These are phyloP conservation scores for Shargacucullia verbasci DNA, from an alignment of 2,888 invertebrate genomes.

Conservation along the genomic window DNA sequence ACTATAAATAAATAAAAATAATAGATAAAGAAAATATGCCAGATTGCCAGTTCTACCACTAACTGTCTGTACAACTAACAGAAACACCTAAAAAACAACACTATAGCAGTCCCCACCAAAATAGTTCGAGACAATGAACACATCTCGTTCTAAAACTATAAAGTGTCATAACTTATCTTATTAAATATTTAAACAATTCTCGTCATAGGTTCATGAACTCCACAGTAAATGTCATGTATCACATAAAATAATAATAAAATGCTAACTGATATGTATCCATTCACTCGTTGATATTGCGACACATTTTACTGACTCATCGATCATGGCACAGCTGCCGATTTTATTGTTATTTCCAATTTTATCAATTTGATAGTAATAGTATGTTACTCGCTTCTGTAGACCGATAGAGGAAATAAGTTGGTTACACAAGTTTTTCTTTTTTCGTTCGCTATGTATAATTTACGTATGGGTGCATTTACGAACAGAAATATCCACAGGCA, in stretches of 20 bases:
- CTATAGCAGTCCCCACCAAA: background rate
- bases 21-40: too few relatives aligned
- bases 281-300: slow-evolving; percentile 37
- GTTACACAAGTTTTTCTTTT: too few relatives aligned
- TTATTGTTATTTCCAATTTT: slow-evolving; percentile 25
- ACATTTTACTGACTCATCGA: slow-evolving; percentile 42
- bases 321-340: slow-evolving; percentile 37
- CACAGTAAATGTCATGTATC: background rate
- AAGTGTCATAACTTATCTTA: slow-evolving; percentile 19
- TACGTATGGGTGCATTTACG: too few relatives aligned
- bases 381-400: slow-evolving; percentile 4
- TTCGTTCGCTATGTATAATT: too few relatives aligned
- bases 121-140: background rate
- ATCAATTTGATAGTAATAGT: slow-evolving; percentile 6
- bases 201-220: slow-evolving; percentile 49
- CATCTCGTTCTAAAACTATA: too few relatives aligned
- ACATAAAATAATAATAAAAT: slow-evolving; percentile 16
- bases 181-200: slow-evolving; percentile 1
- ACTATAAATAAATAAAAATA: too few relatives aligned
- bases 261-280: slow-evolving; percentile 20
- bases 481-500: too few relatives aligned
- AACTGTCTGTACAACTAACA: too few relatives aligned
- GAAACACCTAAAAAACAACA: too few relatives aligned
- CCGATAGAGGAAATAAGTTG: too few relatives aligned
- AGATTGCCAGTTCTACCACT: too few relatives aligned